Evolutionary conservation across 2,888 invertebrate species (phyloP).

Genomic region (Caenorhabditis becei): DNA sequence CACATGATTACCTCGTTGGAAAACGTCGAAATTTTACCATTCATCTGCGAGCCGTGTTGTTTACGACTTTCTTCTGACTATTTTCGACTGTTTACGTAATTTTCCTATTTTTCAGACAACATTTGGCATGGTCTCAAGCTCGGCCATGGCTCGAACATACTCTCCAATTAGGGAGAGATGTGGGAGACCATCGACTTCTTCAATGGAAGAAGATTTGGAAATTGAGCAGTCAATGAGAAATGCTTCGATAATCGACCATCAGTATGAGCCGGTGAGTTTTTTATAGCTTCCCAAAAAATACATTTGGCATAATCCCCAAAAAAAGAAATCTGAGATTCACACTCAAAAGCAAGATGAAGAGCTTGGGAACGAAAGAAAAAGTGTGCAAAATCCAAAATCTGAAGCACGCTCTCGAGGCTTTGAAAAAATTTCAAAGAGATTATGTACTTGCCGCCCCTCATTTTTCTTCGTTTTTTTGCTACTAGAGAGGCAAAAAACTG

Average conservation of each 20-base stretch:
- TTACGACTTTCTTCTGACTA: no score
- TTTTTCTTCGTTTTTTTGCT: slow-evolving; percentile 27
- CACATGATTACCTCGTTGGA: no score
- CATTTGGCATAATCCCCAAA: background rate
- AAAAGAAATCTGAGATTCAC: background rate
- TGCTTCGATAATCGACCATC: slow-evolving; percentile 58
- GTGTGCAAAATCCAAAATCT: slow-evolving; percentile 15
- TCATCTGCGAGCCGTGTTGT: background rate
- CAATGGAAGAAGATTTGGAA: slow-evolving; percentile 60
- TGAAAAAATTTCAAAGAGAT: slow-evolving; percentile 28
- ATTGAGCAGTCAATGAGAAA: slow-evolving; percentile 59
- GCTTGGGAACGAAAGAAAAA: slow-evolving; percentile 15
- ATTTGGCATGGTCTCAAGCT: slow-evolving; percentile 50
- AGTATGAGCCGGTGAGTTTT: slow-evolving; percentile 52
- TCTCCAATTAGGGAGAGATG: slow-evolving; percentile 13
- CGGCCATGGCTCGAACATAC: slow-evolving; percentile 25
- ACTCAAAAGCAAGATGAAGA: background rate
- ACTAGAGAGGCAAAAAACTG: slow-evolving; percentile 12
- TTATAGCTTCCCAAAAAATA: background rate
- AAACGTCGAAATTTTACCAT: no score
- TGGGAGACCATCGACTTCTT: slow-evolving; percentile 50
- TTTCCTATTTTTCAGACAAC: background rate
- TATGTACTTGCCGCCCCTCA: slow-evolving; percentile 16
- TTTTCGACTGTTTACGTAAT: background rate
- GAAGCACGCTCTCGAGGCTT: slow-evolving; percentile 33